Conservation (phyloP, 2,888 invertebrate species). For the Allygus modestus region DNA sequence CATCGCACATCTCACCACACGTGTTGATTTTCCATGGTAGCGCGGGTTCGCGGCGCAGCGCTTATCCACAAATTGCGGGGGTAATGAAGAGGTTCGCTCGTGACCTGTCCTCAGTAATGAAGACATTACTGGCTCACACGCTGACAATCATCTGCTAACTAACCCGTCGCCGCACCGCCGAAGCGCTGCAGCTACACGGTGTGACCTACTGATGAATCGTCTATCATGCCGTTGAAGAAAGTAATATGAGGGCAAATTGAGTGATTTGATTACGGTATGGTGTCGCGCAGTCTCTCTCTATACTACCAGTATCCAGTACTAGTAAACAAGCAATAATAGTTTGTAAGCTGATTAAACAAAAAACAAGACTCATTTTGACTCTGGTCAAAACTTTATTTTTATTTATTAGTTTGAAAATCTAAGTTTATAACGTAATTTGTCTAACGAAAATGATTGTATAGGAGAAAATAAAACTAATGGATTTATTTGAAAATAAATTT, state of each 20-base stretch:
- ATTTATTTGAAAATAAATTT: no score
- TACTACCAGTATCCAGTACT: no score
- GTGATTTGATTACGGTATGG: background rate
- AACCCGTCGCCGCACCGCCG: background rate
- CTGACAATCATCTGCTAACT: conserved; percentile 34
- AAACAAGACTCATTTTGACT: no score
- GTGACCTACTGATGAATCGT: background rate
- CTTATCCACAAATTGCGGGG: conserved; percentile 46
- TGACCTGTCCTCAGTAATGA: conserved; percentile 18
- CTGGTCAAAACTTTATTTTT: no score
- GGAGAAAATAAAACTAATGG: no score
- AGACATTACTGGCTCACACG: conserved; percentile 31
- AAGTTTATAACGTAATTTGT: no score
- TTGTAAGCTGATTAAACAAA: no score
- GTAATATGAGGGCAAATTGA: background rate
- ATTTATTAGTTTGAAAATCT: no score
- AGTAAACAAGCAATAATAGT: no score
- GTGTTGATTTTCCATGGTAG: conserved; percentile 41
- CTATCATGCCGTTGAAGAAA: background rate
- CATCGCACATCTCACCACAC: conserved; percentile 11
- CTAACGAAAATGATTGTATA: no score
- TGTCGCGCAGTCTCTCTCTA: no score
- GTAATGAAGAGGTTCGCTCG: conserved; percentile 42
- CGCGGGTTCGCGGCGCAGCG: conserved; percentile 16
- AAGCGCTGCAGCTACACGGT: background rate